Conservation (phyloP, 2,888 invertebrate genomes). For the Lasius fuliginosus region DNA sequence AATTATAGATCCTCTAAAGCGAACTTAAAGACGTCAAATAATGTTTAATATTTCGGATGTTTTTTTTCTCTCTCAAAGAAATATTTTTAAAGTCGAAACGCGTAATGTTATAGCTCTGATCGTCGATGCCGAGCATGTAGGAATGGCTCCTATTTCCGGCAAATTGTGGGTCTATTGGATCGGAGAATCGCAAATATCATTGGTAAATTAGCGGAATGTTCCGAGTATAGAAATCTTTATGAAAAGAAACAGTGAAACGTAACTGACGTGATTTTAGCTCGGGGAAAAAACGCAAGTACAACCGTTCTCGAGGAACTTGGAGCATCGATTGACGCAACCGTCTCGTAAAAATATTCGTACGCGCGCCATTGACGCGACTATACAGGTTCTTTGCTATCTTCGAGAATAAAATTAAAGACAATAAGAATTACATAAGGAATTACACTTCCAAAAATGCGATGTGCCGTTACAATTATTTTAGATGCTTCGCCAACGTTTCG, state of each 20-base stretch:
- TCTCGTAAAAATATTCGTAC: constrained; percentile 57
- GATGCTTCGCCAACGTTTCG: constrained; percentile 72
- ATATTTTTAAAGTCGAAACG: background rate
- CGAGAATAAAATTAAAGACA: constrained; percentile 48
- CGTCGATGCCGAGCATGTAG: constrained; percentile 79
- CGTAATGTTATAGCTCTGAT: constrained; percentile 74
- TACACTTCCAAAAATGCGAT: constrained; percentile 44
- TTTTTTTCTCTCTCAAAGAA: background rate
- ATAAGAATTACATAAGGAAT: constrained; percentile 49
- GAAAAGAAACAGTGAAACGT: background rate
- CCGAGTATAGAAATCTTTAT: background rate
- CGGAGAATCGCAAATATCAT: constrained; percentile 79
- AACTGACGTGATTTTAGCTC: constrained; percentile 70
- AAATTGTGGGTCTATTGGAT: constrained; percentile 82
- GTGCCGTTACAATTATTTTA: constrained; percentile 59
- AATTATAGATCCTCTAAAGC: too few species aligned
- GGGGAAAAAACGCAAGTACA: constrained; percentile 77
- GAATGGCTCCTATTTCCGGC: constrained; percentile 74
- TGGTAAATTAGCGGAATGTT: constrained; percentile 64
- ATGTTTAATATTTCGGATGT: background rate
- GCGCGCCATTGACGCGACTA: constrained; percentile 67
- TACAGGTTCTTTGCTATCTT: constrained; percentile 65
- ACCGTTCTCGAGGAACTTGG: constrained; percentile 73
- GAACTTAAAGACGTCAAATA: background rate
- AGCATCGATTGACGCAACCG: constrained; percentile 67